phyloP scores from a whole-genome alignment of 2,888 invertebrate species.

The Lacanobia wlatinum region DNA sequence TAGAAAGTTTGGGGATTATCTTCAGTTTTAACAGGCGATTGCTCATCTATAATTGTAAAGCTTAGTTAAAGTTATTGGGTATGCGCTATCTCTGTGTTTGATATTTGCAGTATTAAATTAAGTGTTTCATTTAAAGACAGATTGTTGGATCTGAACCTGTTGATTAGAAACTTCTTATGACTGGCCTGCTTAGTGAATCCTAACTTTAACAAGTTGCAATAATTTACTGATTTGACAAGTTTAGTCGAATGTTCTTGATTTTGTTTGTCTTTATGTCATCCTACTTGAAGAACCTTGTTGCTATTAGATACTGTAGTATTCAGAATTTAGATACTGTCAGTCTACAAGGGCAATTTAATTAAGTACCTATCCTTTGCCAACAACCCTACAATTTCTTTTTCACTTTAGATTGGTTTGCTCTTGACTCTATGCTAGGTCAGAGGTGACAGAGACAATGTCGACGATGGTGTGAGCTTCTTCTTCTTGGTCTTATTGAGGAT shows the following conservation, averaged over 20 bases:
- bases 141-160: slow-evolving; percentile 20
- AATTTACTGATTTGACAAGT: slow-evolving; percentile 11
- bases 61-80: slow-evolving; percentile 34
- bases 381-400: no score
- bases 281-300: not conserved
- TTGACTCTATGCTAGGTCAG: no score
- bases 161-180: slow-evolving; percentile 18
- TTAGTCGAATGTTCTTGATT: not conserved
- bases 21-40: slow-evolving; percentile 31
- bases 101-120: slow-evolving; percentile 23
- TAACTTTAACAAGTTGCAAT: slow-evolving; percentile 9
- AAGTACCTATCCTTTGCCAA: not conserved
- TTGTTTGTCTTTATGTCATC: not conserved
- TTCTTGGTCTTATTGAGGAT: no score
- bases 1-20: slow-evolving; percentile 65
- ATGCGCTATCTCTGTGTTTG: slow-evolving; percentile 8
- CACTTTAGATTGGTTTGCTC: no score
- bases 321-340: not conserved
- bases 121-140: slow-evolving; percentile 7
- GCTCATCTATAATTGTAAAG: slow-evolving; percentile 41
- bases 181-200: not conserved
- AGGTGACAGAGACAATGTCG: no score
- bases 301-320: not conserved
- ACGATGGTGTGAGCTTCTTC: no score
- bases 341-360: no score